Conservation (phyloP, 2,888 invertebrate genomes). For the Eustalomyia histrio region DNA sequence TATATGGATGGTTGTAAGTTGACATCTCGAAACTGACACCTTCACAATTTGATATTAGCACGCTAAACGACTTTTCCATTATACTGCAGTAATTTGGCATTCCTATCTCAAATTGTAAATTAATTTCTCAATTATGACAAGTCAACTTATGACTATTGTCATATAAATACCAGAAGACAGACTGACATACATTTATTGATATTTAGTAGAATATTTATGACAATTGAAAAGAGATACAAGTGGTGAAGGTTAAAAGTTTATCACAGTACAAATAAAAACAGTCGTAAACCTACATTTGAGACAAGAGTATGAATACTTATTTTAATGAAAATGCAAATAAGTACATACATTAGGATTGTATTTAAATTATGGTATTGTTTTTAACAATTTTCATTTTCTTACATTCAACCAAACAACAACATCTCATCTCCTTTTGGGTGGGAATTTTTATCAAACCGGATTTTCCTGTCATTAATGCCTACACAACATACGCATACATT, state of each 20-base stretch:
- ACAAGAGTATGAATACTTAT: constrained; percentile 4
- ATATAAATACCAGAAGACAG: too few species aligned
- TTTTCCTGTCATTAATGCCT: constrained; percentile 51
- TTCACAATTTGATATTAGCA: too few species aligned
- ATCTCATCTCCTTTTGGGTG: constrained; percentile 15
- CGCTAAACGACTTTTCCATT: too few species aligned
- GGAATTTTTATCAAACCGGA: constrained; percentile 53
- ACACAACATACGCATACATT: neutral
- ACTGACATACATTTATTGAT: constrained; percentile 38
- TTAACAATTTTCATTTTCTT: constrained; percentile 18
- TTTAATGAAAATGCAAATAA: neutral
- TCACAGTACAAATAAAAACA: constrained; percentile 20
- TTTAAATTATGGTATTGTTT: constrained; percentile 48
- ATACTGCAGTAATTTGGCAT: too few species aligned
- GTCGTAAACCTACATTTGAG: neutral
- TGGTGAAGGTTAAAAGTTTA: constrained; percentile 58
- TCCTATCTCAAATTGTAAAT: too few species aligned
- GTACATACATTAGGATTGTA: constrained; percentile 5
- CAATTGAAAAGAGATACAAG: constrained; percentile 53
- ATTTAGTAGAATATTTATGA: constrained; percentile 58
- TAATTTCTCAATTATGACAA: too few species aligned
- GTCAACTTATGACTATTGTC: too few species aligned
- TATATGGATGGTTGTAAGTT: too few species aligned
- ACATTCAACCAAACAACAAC: neutral
- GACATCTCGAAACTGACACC: too few species aligned